phyloP scores from a whole-genome alignment of 1,140 invertebrate genomes.

The Macrotrachela quadricornifera region DNA sequence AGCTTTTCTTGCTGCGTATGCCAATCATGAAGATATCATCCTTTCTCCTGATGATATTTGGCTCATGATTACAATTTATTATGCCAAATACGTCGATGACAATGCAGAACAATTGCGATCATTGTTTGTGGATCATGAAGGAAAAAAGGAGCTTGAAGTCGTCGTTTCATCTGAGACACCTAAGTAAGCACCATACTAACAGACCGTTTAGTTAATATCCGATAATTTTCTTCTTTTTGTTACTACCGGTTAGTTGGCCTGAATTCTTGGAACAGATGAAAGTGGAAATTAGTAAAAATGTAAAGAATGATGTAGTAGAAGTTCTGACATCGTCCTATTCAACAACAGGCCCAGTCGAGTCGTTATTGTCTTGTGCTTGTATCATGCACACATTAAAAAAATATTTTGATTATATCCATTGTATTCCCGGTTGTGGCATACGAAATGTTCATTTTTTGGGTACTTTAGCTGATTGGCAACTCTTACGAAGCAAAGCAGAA shows the following conservation, averaged over 20 bases:
- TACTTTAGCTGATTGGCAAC: background rate
- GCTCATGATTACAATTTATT: background rate
- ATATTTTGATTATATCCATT: constrained; percentile 2
- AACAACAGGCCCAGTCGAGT: background rate
- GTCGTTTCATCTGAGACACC: too few species aligned
- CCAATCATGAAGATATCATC: constrained; percentile 1
- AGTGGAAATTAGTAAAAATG: too few species aligned
- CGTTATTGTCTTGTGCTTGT: background rate
- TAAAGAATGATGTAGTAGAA: too few species aligned
- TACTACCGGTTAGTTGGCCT: too few species aligned
- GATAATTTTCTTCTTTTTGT: too few species aligned
- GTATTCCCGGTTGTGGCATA: constrained; percentile 4
- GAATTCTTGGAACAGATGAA: too few species aligned
- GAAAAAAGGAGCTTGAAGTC: background rate
- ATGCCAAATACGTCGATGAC: background rate
- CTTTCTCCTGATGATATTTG: constrained; percentile 5
- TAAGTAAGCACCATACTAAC: too few species aligned
- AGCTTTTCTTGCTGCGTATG: constrained; percentile 1
- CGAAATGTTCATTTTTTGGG: constrained; percentile 2
- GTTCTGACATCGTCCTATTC: background rate
- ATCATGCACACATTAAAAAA: background rate
- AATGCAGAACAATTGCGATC: background rate
- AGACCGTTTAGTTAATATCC: too few species aligned
- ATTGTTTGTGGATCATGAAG: constrained; percentile 6
- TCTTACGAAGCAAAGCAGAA: background rate